These are phyloP conservation scores for Rhingia campestris DNA, from an alignment of 2,888 invertebrate genomes.

Conservation along the genomic window DNA sequence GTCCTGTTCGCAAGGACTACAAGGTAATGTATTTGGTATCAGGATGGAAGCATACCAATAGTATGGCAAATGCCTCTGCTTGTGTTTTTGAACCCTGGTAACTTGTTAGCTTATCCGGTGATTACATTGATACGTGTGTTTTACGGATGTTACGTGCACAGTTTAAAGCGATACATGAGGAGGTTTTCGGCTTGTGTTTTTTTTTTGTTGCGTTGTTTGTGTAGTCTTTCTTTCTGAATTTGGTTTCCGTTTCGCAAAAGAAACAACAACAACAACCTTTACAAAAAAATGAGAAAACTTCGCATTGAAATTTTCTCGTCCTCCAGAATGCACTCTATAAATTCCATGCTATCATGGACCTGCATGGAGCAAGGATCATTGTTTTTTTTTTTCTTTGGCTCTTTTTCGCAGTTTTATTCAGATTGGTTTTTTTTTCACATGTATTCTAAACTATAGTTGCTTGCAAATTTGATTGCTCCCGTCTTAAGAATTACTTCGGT, in stretches of 20 bases:
- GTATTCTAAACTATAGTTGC: slow-evolving; percentile 41
- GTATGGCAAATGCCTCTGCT: slow-evolving; percentile 54
- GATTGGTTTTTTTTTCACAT: slow-evolving; percentile 4
- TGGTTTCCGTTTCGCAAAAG: slow-evolving; percentile 22
- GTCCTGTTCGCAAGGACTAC: slow-evolving; percentile 29
- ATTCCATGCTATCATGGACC: slow-evolving; percentile 33
- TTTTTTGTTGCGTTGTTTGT: not conserved
- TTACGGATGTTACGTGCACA: slow-evolving; percentile 73
- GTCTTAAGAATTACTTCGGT: not conserved
- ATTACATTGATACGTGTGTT: slow-evolving; percentile 79
- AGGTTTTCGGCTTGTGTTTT: slow-evolving; percentile 6
- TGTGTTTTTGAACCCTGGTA: slow-evolving; percentile 79
- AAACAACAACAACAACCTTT: not conserved
- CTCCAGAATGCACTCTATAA: slow-evolving; percentile 67
- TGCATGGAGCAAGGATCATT: slow-evolving; percentile 39
- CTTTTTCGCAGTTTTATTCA: slow-evolving; percentile 11
- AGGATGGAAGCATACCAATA: slow-evolving; percentile 7
- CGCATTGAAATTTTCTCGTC: slow-evolving; percentile 65
- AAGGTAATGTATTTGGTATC: slow-evolving; percentile 57
- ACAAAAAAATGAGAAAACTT: slow-evolving; percentile 36
- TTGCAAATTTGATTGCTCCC: slow-evolving; percentile 38
- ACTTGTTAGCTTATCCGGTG: slow-evolving; percentile 83
- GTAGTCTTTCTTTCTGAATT: slow-evolving; percentile 42
- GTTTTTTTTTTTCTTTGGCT: slow-evolving; percentile 7
- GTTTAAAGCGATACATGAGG: slow-evolving; percentile 67